Evolutionary conservation across 1,140 invertebrate genomes (phyloP).

Genomic region (Centruroides vittatus): DNA sequence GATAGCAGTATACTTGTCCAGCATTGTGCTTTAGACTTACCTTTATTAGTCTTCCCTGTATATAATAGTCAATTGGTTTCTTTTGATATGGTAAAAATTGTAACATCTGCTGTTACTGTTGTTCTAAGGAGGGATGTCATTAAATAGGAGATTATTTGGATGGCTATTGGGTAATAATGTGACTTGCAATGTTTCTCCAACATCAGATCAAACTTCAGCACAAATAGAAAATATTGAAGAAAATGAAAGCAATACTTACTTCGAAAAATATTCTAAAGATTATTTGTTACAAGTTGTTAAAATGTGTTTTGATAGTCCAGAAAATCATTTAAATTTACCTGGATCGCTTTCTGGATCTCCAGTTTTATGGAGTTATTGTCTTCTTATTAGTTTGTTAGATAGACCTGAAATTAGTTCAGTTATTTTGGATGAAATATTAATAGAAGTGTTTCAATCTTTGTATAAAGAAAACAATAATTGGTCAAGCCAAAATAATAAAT

Average conservation of each 20-base stretch:
- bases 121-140: too few species aligned
- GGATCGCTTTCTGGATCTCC: constrained; percentile 33
- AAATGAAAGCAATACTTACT: constrained; percentile 40
- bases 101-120: constrained; percentile 42
- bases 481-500: too few species aligned
- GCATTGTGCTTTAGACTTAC: constrained; percentile 67
- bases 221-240: background rate
- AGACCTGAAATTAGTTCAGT: constrained; percentile 74
- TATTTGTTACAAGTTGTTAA: constrained; percentile 35
- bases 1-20: constrained; percentile 73
- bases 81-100: constrained; percentile 57
- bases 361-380: constrained; percentile 64
- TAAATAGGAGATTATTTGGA: too few species aligned
- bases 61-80: constrained; percentile 59
- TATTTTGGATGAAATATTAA: constrained; percentile 70
- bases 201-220: too few species aligned
- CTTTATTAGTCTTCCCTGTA: constrained; percentile 72
- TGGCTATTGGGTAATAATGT: too few species aligned
- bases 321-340: too few species aligned
- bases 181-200: too few species aligned
- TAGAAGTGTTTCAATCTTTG: constrained; percentile 56
- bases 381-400: constrained; percentile 74
- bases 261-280: constrained; percentile 54
- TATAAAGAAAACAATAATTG: too few species aligned
- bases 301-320: constrained; percentile 25